phyloP scores from a whole-genome alignment of 1,140 invertebrate genomes.

The silkworm (Bombyx mori) region ASM3026992v2 NC_085109.1:5484001-5484500 shows the following conservation, averaged over 20 bases:
- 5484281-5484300: slow-evolving; percentile 68
- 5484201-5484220: slow-evolving; percentile 51
- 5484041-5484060: slow-evolving; percentile 70
- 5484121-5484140: slow-evolving; percentile 40
- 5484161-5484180: slow-evolving; percentile 62
- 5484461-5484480: slow-evolving; percentile 21
- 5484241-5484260: slow-evolving; percentile 32
- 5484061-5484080: slow-evolving; percentile 73
- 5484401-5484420: slow-evolving; percentile 63
- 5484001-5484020: slow-evolving; percentile 62
- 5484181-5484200: slow-evolving; percentile 51
- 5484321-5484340: slow-evolving; percentile 57
- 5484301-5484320: slow-evolving; percentile 68
- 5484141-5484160: slow-evolving; percentile 71
- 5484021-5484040: slow-evolving; percentile 63
- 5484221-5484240: slow-evolving; percentile 38
- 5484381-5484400: slow-evolving; percentile 67
- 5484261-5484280: slow-evolving; percentile 56
- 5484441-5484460: slow-evolving; percentile 34
- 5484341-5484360: slow-evolving; percentile 59
- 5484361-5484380: slow-evolving; percentile 55
- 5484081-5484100: slow-evolving; percentile 71
- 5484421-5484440: slow-evolving; percentile 41
- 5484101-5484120: slow-evolving; percentile 64
- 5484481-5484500: slow-evolving; percentile 35